Evolutionary conservation across 2,797 vertebrate species (phyloP), one percentile per base, ranked within the genome.

Genomic region (Myotis myotis): DNA sequence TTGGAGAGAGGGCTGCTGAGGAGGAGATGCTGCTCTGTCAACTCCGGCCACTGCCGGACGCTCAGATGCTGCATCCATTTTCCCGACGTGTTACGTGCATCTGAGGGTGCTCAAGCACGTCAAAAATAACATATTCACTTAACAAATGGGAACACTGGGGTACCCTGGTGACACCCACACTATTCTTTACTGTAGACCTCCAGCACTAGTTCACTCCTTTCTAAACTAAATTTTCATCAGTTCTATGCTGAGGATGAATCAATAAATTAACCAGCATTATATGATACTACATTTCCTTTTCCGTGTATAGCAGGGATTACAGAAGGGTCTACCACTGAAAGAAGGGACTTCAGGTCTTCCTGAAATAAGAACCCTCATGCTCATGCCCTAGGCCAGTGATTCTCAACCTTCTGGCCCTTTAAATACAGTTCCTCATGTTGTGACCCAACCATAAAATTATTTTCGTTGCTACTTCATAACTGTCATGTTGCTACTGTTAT

Each of bases 41-140:
- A 53, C 33, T 62, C 28, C 5, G 41, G 60, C 12, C 36, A 12
- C 20, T 57, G 64, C 22, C 8, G 10, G n/a, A 28, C 23, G 47
- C 41, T 30, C n/a, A 36, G 36, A 22, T 12, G 66, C 17, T 25
- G 30, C 41, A 36, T 25, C 41, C 19, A 7, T 33, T 60, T 30
- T 60, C 38, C 44, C 8, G 2, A 30, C 9, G 7, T n/a, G n/a
- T 70, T 47, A n/a, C 2, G 17, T 85, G 75, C 79, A 75, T 41
- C 87, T 87, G 25, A 82, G 51, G 25, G 82, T 53, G 30, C 60
- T 89, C 80, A 62, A n/a, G 81, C 23, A 84, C 25, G 25, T 87
- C 6, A 64, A 72, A 93, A 60, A 88, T 68, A 83, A 23, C n/a
- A 33, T 47, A 74, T 41, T 96, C n/a, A 87, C 55, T 87, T 49